These are phyloP conservation scores for Amphiduros pacificus DNA, from an alignment of 2,888 invertebrate species.

Conservation along the genomic window DNA sequence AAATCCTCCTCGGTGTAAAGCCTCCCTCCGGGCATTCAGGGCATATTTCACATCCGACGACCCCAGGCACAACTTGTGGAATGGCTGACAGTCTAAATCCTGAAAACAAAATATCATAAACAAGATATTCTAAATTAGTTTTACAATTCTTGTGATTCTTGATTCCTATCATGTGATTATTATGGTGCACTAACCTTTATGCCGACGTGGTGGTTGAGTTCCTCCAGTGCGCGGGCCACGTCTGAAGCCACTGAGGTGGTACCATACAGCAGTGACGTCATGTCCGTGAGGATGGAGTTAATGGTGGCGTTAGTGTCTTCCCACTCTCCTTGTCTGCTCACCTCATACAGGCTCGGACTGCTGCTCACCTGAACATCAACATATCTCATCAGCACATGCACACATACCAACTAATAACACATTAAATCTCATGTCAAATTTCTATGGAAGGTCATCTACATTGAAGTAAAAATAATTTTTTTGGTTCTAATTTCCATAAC, in stretches of 20 bases:
- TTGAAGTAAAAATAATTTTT: too few relatives aligned
- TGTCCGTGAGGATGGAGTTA: constrained; percentile 39
- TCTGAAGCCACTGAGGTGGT: constrained; percentile 36
- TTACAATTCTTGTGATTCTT: background rate
- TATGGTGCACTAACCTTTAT: background rate
- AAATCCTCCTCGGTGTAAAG: constrained; percentile 42
- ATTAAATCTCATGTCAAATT: too few relatives aligned
- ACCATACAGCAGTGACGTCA: constrained; percentile 38
- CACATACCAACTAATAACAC: too few relatives aligned
- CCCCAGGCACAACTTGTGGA: constrained; percentile 51
- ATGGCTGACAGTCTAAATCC: constrained; percentile 47
- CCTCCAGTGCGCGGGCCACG: constrained; percentile 35
- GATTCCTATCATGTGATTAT: background rate
- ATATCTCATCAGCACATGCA: too few relatives aligned
- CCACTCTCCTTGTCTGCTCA: constrained; percentile 12
- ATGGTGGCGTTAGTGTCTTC: constrained; percentile 31
- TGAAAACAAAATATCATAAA: constrained; percentile 12
- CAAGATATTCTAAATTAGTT: background rate
- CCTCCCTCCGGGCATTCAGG: constrained; percentile 47
- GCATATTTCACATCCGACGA: constrained; percentile 46
- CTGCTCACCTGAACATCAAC: constrained; percentile 25
- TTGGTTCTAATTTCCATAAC: too few relatives aligned
- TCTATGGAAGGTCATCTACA: too few relatives aligned
- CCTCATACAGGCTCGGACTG: constrained; percentile 14
- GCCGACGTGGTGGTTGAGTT: constrained; percentile 10